Base-by-base conservation (phyloP, 2,797 vertebrate genomes). In the Sandelia bainsii region DNA sequence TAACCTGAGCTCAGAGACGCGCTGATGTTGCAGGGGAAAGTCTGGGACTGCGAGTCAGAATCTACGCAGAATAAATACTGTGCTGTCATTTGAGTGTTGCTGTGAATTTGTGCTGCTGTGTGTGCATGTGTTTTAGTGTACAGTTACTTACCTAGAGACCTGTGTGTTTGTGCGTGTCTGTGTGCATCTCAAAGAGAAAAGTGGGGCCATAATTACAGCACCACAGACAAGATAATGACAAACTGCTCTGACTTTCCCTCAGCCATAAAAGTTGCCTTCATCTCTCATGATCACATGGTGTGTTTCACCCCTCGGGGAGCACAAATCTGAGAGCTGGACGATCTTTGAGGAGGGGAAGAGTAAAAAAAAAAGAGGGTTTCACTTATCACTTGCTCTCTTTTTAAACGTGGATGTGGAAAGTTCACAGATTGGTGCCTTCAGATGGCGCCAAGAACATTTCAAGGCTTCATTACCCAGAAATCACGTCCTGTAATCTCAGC, bases 161-260 rank as follows among this genome's bases (percentile, higher is more conserved):
- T 19, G 17, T 19, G n/a, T 17, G 23, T 44, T 20, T 58, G 44
- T 61, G 50, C 76, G 49, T 53, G 51, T 63, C 69, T 39, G 11
- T 44, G 69, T 69, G n/a, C 32, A 42, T 49, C 54, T 82, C 63
- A 82, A 65, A 82, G 73, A 74, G 66, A 78, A 56, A 82, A 74
- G 63, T 45, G 57, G 54, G 56, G 52, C 58, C 72, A 56, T 91
- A 86, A 89, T 89, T 89, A 88, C 32, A 79, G 78, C 67, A 52
- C 20, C 29, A 62, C 69, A 86, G 81, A 83, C 78, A 78, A 80
- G 77, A 88, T 89, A 85, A 92, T 91, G 69, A 89, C 62, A 85
- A 83, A 83, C 75, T 82, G 69, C 65, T 64, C 54, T 17, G 68
- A 88, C 84, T 89, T 89, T 90, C 84, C 68, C 78, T 86, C 74